Evolutionary conservation across 2,888 invertebrate genomes (phyloP), one percentile per base, ranked within the genome.

Genomic region (Hypercompe scribonia): DNA sequence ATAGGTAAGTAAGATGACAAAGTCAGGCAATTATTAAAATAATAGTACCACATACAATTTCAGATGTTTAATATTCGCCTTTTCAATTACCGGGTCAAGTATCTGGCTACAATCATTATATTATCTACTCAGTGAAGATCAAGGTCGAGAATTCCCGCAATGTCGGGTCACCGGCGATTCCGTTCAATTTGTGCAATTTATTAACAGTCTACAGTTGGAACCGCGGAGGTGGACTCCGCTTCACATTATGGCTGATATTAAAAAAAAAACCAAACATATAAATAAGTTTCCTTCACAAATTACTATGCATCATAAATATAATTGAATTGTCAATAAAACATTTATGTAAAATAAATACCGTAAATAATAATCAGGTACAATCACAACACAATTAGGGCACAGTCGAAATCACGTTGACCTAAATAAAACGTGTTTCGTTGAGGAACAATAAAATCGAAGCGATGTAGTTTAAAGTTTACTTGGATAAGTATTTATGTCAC

Each of bases 401-500:
- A 82, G 80, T 82, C 79, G 82, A 82, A 86, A 85, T 83, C 76
- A 81, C 83, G 86, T 81, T 81, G 83, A 79, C 74, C 78, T 81
- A 78, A 84, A 84, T 88, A 88, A 87, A 84, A 84, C 81, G 78
- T 75, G 81, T 81, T 83, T 81, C 83, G 84, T 81, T 84, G 84
- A 89, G 85, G 82, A 85, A 87, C 88, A 90, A 90, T 92, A 91
- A 91, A 90, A 91, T 85, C 82, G 87, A 88, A 90, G 89, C 89
- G 86, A 88, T 91, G 87, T 88, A 87, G 89, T 93, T 92, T 89
- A 91, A 93, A 91, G 86, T 92, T 93, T 89, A 87, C 85, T 80
- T 89, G 91, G 92, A 91, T 92, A 91, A 91, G 92, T 93, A 93
- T 94, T 92, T 93, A 92, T 92, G 91, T 91, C 90, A 91, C 89